Conservation (phyloP, 2,113 vertebrate species). For the Rhadina sibilatrix region DNA sequence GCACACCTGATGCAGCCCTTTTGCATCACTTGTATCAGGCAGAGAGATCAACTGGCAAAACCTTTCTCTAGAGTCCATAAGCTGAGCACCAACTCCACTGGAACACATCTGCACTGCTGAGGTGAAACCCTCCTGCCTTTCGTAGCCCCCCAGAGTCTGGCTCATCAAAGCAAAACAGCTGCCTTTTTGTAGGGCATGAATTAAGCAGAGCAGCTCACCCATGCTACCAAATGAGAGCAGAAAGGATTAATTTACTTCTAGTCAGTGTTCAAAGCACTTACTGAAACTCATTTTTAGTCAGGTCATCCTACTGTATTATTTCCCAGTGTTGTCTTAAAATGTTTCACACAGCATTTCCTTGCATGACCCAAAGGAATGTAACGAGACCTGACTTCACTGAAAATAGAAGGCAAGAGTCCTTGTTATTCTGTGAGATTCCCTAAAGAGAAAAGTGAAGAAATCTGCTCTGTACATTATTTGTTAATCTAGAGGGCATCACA, state of each 20-base stretch:
- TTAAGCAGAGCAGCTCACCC: slow-evolving; percentile 23
- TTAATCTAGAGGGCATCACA: not conserved
- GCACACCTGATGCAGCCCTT: not conserved
- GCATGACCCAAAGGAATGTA: not conserved
- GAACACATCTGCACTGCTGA: not conserved
- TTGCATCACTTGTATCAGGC: not conserved
- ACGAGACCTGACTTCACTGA: slow-evolving; percentile 16
- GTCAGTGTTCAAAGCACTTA: slow-evolving; percentile 40
- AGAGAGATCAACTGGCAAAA: not conserved
- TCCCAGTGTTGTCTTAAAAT: slow-evolving; percentile 22
- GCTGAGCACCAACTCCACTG: not conserved
- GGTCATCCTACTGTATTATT: slow-evolving; percentile 51
- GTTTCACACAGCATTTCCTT: slow-evolving; percentile 27
- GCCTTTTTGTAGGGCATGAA: not conserved
- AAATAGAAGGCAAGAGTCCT: not conserved
- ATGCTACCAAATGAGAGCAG: slow-evolving; percentile 14
- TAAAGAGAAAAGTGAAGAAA: not conserved
- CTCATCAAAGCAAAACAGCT: not conserved
- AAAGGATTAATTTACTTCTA: slow-evolving; percentile 61
- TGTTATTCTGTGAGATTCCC: not conserved
- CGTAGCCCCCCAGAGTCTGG: not conserved
- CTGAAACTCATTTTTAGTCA: slow-evolving; percentile 56
- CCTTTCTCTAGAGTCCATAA: accelerated
- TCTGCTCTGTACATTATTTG: not conserved
- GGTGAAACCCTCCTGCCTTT: not conserved